phyloP scores from a whole-genome alignment of 2,113 vertebrate species.

The Craseonycteris thonglongyai region DNA sequence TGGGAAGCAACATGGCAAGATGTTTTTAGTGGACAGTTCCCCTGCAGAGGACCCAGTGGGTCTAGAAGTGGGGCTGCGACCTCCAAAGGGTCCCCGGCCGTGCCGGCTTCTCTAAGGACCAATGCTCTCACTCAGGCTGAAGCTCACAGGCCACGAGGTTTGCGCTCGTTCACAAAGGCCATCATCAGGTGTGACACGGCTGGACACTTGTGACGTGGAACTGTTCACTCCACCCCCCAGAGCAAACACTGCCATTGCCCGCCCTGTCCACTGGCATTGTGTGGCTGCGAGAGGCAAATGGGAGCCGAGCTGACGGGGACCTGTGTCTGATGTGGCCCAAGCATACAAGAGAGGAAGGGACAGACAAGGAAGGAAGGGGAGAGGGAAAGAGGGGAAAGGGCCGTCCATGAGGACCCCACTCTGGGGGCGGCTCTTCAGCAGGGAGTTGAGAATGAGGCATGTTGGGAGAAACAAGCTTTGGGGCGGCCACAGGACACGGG shows the following conservation, averaged over 20 bases:
- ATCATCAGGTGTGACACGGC: accelerated
- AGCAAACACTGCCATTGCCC: neutral
- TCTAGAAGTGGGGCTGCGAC: too few species aligned
- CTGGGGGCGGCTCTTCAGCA: neutral
- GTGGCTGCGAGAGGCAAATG: neutral
- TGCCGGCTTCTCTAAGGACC: neutral
- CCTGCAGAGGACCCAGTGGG: neutral
- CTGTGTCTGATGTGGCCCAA: neutral
- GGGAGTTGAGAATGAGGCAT: neutral
- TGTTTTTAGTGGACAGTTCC: neutral
- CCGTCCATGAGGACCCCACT: neutral
- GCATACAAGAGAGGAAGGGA: neutral
- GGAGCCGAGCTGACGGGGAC: neutral
- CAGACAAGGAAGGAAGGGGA: neutral
- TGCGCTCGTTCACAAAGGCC: neutral
- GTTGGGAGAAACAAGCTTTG: neutral
- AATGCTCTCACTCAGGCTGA: neutral
- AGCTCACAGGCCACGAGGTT: neutral
- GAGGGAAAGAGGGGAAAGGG: neutral
- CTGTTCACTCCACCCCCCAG: neutral
- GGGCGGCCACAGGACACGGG: neutral
- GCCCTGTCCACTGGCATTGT: neutral
- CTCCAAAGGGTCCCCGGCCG: neutral
- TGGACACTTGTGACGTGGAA: neutral
- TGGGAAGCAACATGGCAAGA: neutral